These are phyloP conservation scores for Chamaetylas fuelleborni DNA, from an alignment of 2,113 vertebrate species.

Conservation along the genomic window DNA sequence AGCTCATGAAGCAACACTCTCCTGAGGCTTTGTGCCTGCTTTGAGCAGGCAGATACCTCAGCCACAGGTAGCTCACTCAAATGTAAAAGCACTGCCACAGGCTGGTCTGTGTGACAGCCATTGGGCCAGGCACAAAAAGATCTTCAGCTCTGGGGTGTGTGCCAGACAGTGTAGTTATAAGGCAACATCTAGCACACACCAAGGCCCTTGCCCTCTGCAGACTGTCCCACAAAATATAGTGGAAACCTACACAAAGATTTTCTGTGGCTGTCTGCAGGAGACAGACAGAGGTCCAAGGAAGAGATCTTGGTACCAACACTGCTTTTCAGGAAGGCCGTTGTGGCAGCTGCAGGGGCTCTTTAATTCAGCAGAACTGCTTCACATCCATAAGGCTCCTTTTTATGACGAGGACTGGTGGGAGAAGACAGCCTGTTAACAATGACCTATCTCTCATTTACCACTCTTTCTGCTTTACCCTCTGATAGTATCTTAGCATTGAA, in stretches of 20 bases:
- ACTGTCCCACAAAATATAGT: not conserved
- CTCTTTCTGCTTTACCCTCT: not conserved
- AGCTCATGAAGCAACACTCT: not conserved
- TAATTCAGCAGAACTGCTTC: not conserved
- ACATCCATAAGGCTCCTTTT: not conserved
- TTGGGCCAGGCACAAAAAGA: not conserved
- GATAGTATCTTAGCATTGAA: not conserved
- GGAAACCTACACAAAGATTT: not conserved
- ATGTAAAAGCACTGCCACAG: not conserved
- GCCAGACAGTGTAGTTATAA: not conserved
- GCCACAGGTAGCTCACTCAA: not conserved
- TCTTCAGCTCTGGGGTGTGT: not conserved
- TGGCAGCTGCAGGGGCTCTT: not conserved
- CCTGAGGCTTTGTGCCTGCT: not conserved
- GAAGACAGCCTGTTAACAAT: not conserved
- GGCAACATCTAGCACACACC: not conserved
- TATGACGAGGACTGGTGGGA: not conserved
- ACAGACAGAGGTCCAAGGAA: not conserved
- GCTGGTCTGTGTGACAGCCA: not conserved
- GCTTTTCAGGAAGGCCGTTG: not conserved
- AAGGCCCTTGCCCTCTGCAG: not conserved
- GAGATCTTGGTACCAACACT: not conserved
- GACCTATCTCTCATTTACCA: not conserved
- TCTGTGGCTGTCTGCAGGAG: not conserved
- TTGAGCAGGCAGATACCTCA: not conserved